A percentile compares a stretch with the other conserved stretches of the same genome.
Evolutionary conservation across 2,888 invertebrate genomes (phyloP).

Genomic region (Smittia aterrima): DNA sequence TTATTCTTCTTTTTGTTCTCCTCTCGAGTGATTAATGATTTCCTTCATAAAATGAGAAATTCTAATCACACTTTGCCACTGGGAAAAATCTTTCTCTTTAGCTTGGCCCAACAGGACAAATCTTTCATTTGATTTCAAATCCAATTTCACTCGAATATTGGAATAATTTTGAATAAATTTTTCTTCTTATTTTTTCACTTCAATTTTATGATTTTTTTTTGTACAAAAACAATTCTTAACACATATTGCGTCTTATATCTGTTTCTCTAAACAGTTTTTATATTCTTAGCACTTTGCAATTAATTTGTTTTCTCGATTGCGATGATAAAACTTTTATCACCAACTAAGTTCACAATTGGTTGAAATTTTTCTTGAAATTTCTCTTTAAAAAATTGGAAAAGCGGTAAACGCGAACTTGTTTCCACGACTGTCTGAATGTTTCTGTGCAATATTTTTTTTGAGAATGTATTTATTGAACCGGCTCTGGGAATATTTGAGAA

Average conservation of each 20-base stretch:
- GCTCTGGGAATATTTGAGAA: too few relatives aligned
- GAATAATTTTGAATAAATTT: conserved; percentile 1
- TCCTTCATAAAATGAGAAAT: conserved; percentile 18
- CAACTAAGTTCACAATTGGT: not conserved
- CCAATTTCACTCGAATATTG: not conserved
- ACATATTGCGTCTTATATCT: not conserved
- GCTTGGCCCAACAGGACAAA: not conserved
- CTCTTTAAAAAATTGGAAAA: not conserved
- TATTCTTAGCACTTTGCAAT: not conserved
- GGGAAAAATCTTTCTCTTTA: not conserved
- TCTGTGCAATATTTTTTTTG: too few relatives aligned
- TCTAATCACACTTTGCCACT: conserved; percentile 20
- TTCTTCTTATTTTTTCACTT: not conserved
- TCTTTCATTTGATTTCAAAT: conserved; percentile 9
- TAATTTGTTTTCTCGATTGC: not conserved
- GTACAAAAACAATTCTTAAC: conserved; percentile 8
- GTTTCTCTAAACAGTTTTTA: not conserved
- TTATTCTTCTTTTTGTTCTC: not conserved
- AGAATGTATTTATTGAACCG: too few relatives aligned
- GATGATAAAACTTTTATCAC: not conserved
- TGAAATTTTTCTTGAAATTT: not conserved
- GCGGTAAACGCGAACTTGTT: too few relatives aligned
- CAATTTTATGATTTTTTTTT: conserved; percentile 9
- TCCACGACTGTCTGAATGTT: not conserved
- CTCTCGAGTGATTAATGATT: conserved; percentile 26